Conservation (phyloP, 2,113 vertebrate genomes). For the Bubo scandiacus region DNA sequence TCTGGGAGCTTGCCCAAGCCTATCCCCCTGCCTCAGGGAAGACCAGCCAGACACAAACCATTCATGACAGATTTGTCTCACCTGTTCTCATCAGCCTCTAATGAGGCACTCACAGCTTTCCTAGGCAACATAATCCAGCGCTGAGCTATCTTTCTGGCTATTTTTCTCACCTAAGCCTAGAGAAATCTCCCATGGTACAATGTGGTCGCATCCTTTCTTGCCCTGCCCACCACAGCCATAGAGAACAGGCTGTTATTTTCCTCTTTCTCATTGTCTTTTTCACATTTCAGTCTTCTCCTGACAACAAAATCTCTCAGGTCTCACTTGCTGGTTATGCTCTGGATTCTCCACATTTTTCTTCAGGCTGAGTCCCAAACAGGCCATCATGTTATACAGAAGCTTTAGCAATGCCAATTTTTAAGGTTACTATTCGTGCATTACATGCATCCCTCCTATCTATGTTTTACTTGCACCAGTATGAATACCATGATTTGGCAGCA, state of each 20-base stretch:
- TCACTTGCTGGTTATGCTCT: neutral
- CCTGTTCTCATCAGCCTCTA: neutral
- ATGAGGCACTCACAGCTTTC: neutral
- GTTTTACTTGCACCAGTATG: neutral
- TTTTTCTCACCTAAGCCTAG: neutral
- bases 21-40: neutral
- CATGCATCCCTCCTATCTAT: neutral
- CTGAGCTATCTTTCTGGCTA: neutral
- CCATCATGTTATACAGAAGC: neutral
- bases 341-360: neutral
- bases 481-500: neutral
- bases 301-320: neutral
- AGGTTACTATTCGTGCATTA: neutral
- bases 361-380: neutral
- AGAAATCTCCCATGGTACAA: neutral
- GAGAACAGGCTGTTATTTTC: neutral
- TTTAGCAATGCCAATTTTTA: neutral
- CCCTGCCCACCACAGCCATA: neutral
- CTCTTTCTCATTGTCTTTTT: neutral
- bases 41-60: neutral
- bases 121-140: neutral
- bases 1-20: neutral
- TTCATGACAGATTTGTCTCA: neutral
- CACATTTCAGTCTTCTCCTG: neutral
- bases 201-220: neutral